phyloP scores from a whole-genome alignment of 2,888 invertebrate species.

The Drosophila aldrichi region DNA sequence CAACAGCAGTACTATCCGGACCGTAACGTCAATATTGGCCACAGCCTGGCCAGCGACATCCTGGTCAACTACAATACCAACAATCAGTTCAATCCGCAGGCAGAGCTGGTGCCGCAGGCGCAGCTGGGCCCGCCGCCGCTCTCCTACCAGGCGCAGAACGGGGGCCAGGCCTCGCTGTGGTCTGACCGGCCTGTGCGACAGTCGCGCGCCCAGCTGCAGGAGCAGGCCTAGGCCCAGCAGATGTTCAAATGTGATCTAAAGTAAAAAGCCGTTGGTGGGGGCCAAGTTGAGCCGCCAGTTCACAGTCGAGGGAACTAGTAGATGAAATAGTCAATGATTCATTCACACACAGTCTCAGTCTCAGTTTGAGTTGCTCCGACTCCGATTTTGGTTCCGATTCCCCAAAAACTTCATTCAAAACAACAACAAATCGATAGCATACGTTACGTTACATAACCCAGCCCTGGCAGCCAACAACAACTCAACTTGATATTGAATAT shows the following conservation, averaged over 20 bases:
- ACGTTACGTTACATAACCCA: not conserved
- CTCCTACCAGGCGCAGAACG: slow-evolving; percentile 71
- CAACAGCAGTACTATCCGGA: slow-evolving; percentile 87
- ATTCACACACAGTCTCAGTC: not conserved
- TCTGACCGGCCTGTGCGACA: slow-evolving; percentile 67
- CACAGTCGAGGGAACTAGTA: slow-evolving; percentile 3
- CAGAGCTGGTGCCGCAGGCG: slow-evolving; percentile 77
- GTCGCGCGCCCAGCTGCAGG: slow-evolving; percentile 61
- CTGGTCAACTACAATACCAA: slow-evolving; percentile 88
- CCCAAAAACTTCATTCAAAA: not conserved
- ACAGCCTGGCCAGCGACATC: slow-evolving; percentile 84
- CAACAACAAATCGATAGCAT: not conserved
- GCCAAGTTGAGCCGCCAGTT: slow-evolving; percentile 1
- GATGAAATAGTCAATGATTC: slow-evolving; percentile 17
- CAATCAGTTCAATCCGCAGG: slow-evolving; percentile 86
- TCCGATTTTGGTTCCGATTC: not conserved
- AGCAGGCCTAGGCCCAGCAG: slow-evolving; percentile 85
- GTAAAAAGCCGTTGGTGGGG: not conserved
- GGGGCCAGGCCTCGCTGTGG: slow-evolving; percentile 56
- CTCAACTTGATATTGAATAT: slow-evolving; percentile 21
- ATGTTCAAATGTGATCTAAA: slow-evolving; percentile 88
- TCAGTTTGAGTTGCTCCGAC: slow-evolving; percentile 1
- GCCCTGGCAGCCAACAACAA: slow-evolving; percentile 24
- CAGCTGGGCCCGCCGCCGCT: slow-evolving; percentile 69
- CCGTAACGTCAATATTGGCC: slow-evolving; percentile 86